phyloP scores from a whole-genome alignment of 2,113 vertebrate species.

The Myrmophylax atrothorax region DNA sequence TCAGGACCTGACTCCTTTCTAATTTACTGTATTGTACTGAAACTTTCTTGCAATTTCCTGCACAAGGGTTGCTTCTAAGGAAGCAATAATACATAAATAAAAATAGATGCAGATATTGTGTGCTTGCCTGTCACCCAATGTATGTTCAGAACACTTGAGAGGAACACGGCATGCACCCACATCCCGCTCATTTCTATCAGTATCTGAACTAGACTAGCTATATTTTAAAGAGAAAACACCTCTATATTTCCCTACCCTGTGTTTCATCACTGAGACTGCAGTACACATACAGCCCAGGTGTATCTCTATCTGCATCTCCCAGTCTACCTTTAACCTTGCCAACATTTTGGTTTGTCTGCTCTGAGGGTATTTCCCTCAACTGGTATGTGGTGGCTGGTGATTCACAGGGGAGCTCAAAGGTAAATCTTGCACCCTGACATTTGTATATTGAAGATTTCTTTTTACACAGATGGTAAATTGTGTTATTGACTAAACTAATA shows the following conservation, averaged over 20 bases:
- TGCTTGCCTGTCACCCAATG: neutral
- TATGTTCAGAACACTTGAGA: neutral
- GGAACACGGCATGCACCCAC: neutral
- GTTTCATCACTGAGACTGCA: accelerated
- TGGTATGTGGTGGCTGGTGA: neutral
- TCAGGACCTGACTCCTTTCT: neutral
- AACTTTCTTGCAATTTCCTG: neutral
- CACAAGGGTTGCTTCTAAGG: neutral
- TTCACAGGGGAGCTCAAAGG: constrained; percentile 21
- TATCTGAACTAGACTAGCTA: neutral
- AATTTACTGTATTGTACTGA: neutral
- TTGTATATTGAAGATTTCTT: constrained; percentile 2
- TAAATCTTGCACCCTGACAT: neutral
- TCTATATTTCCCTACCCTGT: neutral
- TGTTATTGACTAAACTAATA: constrained; percentile 24
- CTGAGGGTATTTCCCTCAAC: neutral
- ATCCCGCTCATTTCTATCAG: neutral
- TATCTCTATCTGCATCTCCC: neutral
- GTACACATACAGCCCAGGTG: neutral
- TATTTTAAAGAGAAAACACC: neutral
- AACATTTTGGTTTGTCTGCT: neutral
- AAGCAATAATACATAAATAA: neutral
- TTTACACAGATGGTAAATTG: neutral
- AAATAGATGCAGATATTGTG: neutral
- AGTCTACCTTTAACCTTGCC: neutral